A percentile compares a stretch with the other conserved stretches of the same genome.
phyloP scores from a whole-genome alignment of 2,888 invertebrate genomes.

The Automeris io region DNA sequence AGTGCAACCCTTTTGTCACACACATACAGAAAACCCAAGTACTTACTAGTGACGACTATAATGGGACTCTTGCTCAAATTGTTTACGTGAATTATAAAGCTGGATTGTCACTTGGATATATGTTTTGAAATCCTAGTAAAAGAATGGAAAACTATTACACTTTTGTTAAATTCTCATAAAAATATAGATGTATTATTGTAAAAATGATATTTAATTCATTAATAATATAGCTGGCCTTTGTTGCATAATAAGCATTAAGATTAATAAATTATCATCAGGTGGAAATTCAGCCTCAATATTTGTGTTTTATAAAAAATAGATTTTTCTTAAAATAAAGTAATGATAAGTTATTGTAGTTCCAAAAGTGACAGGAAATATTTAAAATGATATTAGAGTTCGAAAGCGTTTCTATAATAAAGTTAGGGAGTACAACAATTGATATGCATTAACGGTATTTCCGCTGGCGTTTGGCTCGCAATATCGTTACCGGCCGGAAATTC shows the following conservation, averaged over 20 bases:
- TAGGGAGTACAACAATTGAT: conserved; percentile 66
- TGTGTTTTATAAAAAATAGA: too few relatives aligned
- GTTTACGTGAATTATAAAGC: neutral
- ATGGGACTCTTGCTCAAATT: neutral
- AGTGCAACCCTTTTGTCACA: conserved; percentile 62
- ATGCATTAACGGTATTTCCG: conserved; percentile 72
- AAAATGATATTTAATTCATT: too few relatives aligned
- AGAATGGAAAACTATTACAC: too few relatives aligned
- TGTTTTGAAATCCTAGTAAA: too few relatives aligned
- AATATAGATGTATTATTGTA: too few relatives aligned
- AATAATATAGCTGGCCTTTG: too few relatives aligned
- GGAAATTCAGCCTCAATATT: neutral
- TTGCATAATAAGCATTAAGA: too few relatives aligned
- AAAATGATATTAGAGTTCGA: conserved; percentile 2
- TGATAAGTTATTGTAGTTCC: too few relatives aligned
- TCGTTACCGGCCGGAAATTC: conserved; percentile 71
- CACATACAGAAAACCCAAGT: conserved; percentile 2
- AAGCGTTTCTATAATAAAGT: conserved; percentile 38
- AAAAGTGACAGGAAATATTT: neutral
- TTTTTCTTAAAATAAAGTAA: too few relatives aligned
- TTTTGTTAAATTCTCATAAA: too few relatives aligned
- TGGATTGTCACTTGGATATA: neutral
- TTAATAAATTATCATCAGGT: neutral
- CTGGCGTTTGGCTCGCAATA: conserved; percentile 48
- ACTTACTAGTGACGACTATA: neutral